These are phyloP conservation scores for Ormyrus nitidulus DNA, from an alignment of 2,888 invertebrate genomes.

Conservation along the genomic window DNA sequence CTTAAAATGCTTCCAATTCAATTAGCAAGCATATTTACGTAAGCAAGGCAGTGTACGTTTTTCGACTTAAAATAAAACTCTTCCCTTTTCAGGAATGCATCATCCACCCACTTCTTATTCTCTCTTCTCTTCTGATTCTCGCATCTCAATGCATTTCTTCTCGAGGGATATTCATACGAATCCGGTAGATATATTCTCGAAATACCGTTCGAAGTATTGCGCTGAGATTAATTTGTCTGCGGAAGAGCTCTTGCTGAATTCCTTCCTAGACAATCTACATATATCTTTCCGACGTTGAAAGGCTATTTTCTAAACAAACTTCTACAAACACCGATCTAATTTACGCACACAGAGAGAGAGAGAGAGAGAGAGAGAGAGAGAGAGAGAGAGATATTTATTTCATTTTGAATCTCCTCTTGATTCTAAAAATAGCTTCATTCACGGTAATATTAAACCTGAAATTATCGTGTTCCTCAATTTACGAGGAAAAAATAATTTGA, in stretches of 20 bases:
- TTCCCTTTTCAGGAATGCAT: neutral
- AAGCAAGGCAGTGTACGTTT: too few relatives aligned
- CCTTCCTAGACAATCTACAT: neutral
- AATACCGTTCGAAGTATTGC: neutral
- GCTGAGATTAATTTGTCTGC: constrained; percentile 27
- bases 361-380: neutral
- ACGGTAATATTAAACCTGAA: too few relatives aligned
- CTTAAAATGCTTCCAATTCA: too few relatives aligned
- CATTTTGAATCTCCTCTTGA: too few relatives aligned
- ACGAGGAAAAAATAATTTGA: too few relatives aligned
- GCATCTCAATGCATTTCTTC: neutral
- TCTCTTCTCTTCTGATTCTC: neutral
- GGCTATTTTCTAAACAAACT: constrained; percentile 22
- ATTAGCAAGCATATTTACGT: too few relatives aligned
- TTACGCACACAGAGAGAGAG: neutral
- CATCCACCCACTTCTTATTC: neutral
- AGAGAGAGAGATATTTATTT: constrained; percentile 2
- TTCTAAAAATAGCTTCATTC: too few relatives aligned
- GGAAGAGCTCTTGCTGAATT: neutral
- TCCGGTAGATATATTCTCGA: constrained; percentile 3
- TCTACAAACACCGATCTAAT: neutral
- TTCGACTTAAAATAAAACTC: too few relatives aligned
- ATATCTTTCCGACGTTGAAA: neutral
- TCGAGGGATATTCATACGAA: neutral
- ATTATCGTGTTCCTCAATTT: too few relatives aligned